phyloP scores from a whole-genome alignment of 2,797 vertebrate genomes.

The Nannoperca australis region DNA sequence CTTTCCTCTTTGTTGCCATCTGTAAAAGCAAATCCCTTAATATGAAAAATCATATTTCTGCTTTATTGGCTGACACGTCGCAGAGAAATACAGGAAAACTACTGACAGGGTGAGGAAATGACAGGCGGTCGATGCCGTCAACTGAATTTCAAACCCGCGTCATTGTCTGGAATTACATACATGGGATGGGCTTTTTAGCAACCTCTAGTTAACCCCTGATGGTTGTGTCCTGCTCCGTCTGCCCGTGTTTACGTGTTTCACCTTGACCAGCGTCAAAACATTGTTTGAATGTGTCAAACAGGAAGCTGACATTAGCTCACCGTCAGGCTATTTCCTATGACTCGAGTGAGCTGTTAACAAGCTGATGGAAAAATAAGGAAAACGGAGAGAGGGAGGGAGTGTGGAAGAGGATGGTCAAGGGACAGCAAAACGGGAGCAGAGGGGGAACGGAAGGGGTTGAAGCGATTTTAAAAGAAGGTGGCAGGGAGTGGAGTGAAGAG shows the following conservation, averaged over 20 bases:
- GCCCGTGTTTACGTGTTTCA: conserved; percentile 64
- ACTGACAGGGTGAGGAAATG: conserved; percentile 45
- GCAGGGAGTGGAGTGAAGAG: conserved; percentile 12
- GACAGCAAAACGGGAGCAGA: conserved; percentile 10
- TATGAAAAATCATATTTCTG: conserved; percentile 13
- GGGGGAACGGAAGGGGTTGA: not conserved
- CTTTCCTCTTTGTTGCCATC: not conserved
- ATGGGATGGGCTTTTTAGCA: conserved; percentile 38
- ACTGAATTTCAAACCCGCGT: conserved; percentile 35
- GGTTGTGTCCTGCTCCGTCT: conserved; percentile 55
- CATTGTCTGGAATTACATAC: conserved; percentile 50
- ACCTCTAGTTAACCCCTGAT: conserved; percentile 60
- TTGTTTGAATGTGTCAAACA: conserved; percentile 64
- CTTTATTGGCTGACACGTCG: not conserved
- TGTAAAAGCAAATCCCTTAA: not conserved
- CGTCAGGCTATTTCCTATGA: conserved; percentile 77
- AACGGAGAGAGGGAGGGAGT: conserved; percentile 34
- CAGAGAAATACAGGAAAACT: conserved; percentile 53
- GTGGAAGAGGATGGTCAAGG: conserved; percentile 28
- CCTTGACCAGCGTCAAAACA: conserved; percentile 69
- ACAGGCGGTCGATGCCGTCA: conserved; percentile 26
- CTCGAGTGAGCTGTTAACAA: conserved; percentile 69
- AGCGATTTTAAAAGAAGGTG: conserved; percentile 16
- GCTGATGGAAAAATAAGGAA: conserved; percentile 28
- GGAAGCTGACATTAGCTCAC: conserved; percentile 80